phyloP scores from a whole-genome alignment of 92 coral and sea anemone species.

The Epizoanthus ramosus region DNA sequence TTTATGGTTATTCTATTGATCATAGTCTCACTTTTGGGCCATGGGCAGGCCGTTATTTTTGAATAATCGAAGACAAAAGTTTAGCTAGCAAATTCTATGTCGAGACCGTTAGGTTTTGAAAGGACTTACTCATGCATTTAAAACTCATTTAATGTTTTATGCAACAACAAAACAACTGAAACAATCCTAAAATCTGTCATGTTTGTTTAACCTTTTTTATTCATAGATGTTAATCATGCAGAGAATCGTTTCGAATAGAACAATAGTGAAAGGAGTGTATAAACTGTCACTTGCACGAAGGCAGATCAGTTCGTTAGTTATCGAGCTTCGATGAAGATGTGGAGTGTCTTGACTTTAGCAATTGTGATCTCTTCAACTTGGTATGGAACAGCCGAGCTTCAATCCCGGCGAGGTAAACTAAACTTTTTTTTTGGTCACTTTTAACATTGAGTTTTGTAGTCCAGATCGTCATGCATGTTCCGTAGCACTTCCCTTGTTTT shows the following conservation, averaged over 20 bases:
- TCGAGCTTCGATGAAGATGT: constrained; percentile 18
- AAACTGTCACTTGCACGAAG: background rate
- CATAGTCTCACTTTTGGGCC: too few species aligned
- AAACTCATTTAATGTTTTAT: background rate
- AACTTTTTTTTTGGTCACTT: background rate
- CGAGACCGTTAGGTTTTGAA: constrained; percentile 6
- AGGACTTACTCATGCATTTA: background rate
- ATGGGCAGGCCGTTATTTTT: too few species aligned
- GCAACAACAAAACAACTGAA: too few species aligned
- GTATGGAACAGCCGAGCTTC: constrained; percentile 13
- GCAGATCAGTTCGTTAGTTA: background rate
- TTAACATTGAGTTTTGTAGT: background rate
- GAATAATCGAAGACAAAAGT: too few species aligned
- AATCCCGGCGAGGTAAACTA: constrained; percentile 14
- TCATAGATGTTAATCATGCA: background rate
- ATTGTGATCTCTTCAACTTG: background rate
- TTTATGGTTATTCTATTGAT: too few species aligned
- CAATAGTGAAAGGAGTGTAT: constrained; percentile 10
- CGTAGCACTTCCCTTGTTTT: background rate
- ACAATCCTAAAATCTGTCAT: too few species aligned
- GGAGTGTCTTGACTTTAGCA: constrained; percentile 5
- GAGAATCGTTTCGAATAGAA: constrained; percentile 7
- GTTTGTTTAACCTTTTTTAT: background rate
- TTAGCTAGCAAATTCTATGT: too few species aligned
- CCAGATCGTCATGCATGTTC: background rate